These are phyloP conservation scores for Halyomorpha halys DNA, from an alignment of 1,140 invertebrate genomes.

Conservation along the genomic window DNA sequence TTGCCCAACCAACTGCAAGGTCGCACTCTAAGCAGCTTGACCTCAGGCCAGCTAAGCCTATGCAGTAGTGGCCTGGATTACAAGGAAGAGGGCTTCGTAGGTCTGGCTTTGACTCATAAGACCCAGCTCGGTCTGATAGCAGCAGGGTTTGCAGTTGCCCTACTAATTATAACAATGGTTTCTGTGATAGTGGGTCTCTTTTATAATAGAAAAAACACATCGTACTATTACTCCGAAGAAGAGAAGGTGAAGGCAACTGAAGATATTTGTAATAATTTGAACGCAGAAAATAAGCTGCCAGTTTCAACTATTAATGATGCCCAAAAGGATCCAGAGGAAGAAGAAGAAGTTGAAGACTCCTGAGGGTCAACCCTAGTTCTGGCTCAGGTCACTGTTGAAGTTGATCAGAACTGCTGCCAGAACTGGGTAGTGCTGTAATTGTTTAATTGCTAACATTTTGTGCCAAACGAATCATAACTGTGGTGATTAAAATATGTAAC, in stretches of 20 bases:
- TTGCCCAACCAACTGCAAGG: conserved; percentile 42
- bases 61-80: conserved; percentile 37
- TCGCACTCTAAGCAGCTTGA: conserved; percentile 39
- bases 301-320: conserved; percentile 38
- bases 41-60: conserved; percentile 39
- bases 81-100: conserved; percentile 29
- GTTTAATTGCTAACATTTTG: no score
- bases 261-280: conserved; percentile 22
- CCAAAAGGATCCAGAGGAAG: conserved; percentile 34
- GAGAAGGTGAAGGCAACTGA: conserved; percentile 29
- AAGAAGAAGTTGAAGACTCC: conserved; percentile 23
- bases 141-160: conserved; percentile 39
- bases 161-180: conserved; percentile 43
- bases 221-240: conserved; percentile 58
- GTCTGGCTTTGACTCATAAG: conserved; percentile 38
- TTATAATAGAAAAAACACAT: conserved; percentile 50
- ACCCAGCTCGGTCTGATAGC: conserved; percentile 48
- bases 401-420: conserved; percentile 26
- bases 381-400: conserved; percentile 24
- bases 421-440: conserved; percentile 14
- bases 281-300: conserved; percentile 31
- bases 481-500: no score
- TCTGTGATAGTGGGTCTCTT: conserved; percentile 42
- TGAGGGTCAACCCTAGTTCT: conserved; percentile 24
- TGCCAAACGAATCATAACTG: no score